Percentiles rank a stretch among this genome's conserved stretches.
phyloP scores from a whole-genome alignment of 30 jellyfish, hydroid and myxozoan genomes.

The Mastigias papua region DNA sequence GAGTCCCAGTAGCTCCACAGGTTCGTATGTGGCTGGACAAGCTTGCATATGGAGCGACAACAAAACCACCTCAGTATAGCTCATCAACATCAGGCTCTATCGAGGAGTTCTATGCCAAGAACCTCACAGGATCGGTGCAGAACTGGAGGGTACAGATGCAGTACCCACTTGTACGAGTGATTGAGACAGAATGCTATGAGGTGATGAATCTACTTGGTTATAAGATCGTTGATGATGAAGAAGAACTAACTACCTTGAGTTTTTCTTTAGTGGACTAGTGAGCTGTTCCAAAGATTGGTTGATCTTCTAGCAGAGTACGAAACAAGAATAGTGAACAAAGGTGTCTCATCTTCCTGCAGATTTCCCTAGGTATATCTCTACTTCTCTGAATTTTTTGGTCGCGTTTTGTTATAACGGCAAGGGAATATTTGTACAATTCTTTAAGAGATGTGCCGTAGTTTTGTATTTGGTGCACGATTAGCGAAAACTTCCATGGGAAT shows the following conservation, averaged over 20 bases:
- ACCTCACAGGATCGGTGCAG: constrained; percentile 96
- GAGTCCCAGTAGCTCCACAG: constrained; percentile 99
- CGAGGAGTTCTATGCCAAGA: constrained; percentile 96
- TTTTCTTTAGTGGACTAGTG: constrained; percentile 91
- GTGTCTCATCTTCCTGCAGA: background rate
- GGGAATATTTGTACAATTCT: no score
- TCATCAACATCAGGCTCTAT: constrained; percentile 98
- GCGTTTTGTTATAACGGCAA: no score
- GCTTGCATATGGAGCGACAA: constrained; percentile 88
- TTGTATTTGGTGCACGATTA: no score
- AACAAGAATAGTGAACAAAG: no score
- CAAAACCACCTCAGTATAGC: constrained; percentile 92
- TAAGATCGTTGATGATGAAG: constrained; percentile 99
- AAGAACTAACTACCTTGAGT: constrained; percentile 96
- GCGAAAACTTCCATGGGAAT: no score
- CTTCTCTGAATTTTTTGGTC: no score
- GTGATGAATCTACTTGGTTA: constrained; percentile 99
- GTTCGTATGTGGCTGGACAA: constrained; percentile 99
- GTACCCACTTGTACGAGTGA: constrained; percentile 88
- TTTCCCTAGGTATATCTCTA: no score
- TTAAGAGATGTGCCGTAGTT: no score
- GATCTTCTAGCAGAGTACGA: no score
- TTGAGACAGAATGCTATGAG: constrained; percentile 98
- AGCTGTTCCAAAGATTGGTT: no score
- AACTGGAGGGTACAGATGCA: constrained; percentile 98